Evolutionary conservation across 2,797 vertebrate species (phyloP).

Genomic region (Emydoidea blandingii): DNA sequence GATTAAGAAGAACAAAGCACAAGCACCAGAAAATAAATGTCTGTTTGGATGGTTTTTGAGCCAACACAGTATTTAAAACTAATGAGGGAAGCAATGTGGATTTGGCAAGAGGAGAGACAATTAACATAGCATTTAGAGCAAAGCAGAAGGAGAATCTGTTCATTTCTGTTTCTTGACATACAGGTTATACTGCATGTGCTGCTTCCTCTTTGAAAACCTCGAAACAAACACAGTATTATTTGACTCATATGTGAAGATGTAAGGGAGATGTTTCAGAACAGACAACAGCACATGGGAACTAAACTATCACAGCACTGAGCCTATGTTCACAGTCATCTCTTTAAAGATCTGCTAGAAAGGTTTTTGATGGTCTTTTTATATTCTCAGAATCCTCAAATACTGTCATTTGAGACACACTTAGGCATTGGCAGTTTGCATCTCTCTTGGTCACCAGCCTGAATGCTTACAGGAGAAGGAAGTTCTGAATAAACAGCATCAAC

Average conservation of each 20-base stretch:
- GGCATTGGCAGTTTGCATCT: slow-evolving; percentile 12
- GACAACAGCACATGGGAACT: not conserved
- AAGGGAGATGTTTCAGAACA: not conserved
- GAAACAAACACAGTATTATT: not conserved
- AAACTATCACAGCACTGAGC: not conserved
- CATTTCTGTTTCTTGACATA: not conserved
- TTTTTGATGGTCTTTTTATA: not conserved
- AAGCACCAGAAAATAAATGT: not conserved
- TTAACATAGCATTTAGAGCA: not conserved
- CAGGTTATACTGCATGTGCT: not conserved
- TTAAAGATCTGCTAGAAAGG: not conserved
- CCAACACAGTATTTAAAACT: not conserved
- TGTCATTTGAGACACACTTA: not conserved
- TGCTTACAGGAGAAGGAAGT: slow-evolving; percentile 26
- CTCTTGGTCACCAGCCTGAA: slow-evolving; percentile 37
- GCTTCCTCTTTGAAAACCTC: not conserved
- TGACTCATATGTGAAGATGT: not conserved
- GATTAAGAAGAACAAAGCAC: not conserved
- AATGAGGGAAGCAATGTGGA: not conserved
- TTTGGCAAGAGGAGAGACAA: not conserved
- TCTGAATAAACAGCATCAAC: slow-evolving; percentile 51
- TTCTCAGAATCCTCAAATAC: not conserved
- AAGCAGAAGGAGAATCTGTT: not conserved
- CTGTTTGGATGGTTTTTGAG: not conserved
- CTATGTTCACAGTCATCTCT: not conserved